Evolutionary conservation across 35 echinoderm and acorn worm genomes (phyloP), one percentile per base, ranked within the genome.

Genomic region (Apostichopus parvimensis): DNA sequence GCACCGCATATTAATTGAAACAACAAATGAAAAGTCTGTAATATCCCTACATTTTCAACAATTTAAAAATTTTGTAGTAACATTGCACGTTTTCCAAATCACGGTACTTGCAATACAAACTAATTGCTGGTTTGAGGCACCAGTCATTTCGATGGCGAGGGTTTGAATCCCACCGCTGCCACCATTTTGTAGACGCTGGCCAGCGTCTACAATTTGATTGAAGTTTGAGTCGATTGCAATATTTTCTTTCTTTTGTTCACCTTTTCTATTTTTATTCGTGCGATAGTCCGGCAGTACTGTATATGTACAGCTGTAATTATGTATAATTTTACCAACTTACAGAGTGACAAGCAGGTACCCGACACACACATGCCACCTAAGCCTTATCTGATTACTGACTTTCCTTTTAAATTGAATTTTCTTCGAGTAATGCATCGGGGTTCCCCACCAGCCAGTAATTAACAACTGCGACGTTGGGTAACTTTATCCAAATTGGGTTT

Each of bases 91-190:
- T 25, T 25, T 25, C 24, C 24, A 25, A 25, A 25, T 25, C 24
- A 25, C 24, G 24, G 24, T 25, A 25, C 24, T 25, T 25, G 24
- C 24, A 25, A 25, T 25, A 25, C 24, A 1, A 25, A 25, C 24
- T 25, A 25, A 25, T 25, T 25, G 96, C 96, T 98, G 93, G 95
- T 97, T 97, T 97, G 91, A 97, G 95, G 93, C 95, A 97, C 95
- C 95, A 97, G 95, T 97, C 95, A 97, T 97, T 97, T 97, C 93
- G 95, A 97, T 97, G 95, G 95, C 95, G 95, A 95, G 93, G 95
- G 95, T 98, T 98, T 94, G 96, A 98, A 98, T 98, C 96, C 96
- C 96, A 98, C 96, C 91, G 96, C 96, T 97, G 95, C 93, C 95
- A 96, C 3, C 24, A 25, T 25, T 25, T 25, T 25, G 24, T 25